A percentile compares a stretch with the other conserved stretches of the same genome.
These are phyloP conservation scores for Hirtodrosophila alboralis DNA, from an alignment of 2,888 invertebrate genomes.

Conservation along the genomic window DNA sequence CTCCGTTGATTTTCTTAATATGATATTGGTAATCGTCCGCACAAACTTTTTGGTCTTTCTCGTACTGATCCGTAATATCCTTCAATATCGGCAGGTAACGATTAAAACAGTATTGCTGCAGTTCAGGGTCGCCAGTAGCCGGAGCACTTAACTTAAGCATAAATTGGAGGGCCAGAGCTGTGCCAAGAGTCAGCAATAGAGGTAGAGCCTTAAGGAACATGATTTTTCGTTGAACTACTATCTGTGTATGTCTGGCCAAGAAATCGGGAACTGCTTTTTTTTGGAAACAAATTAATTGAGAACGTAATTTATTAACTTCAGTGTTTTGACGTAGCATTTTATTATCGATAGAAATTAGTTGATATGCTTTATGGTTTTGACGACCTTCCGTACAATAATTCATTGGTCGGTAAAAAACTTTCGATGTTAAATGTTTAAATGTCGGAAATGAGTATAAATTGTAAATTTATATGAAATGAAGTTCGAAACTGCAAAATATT, in stretches of 20 bases:
- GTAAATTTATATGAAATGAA: no score
- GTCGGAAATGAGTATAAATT: no score
- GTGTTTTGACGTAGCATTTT: not conserved
- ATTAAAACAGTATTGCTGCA: constrained; percentile 36
- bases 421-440: no score
- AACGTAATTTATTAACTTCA: not conserved
- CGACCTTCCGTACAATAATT: no score
- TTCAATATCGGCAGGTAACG: constrained; percentile 39
- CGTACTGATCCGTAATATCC: constrained; percentile 13
- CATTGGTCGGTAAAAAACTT: no score
- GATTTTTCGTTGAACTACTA: constrained; percentile 15
- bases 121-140: not conserved
- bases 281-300: not conserved
- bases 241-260: constrained; percentile 11
- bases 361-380: no score
- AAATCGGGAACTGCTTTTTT: constrained; percentile 10
- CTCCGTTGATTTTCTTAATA: not conserved
- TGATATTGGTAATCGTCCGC: not conserved
- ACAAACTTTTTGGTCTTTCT: constrained; percentile 17
- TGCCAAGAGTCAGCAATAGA: constrained; percentile 31
- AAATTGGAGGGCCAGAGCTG: constrained; percentile 26
- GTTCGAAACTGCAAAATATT: no score
- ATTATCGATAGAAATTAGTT: constrained; percentile 5
- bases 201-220: constrained; percentile 42
- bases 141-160: constrained; percentile 24